A percentile compares a stretch with the other conserved stretches of the same genome.
phyloP scores from a whole-genome alignment of 2,113 vertebrate species.

The Colaptes auratus region DNA sequence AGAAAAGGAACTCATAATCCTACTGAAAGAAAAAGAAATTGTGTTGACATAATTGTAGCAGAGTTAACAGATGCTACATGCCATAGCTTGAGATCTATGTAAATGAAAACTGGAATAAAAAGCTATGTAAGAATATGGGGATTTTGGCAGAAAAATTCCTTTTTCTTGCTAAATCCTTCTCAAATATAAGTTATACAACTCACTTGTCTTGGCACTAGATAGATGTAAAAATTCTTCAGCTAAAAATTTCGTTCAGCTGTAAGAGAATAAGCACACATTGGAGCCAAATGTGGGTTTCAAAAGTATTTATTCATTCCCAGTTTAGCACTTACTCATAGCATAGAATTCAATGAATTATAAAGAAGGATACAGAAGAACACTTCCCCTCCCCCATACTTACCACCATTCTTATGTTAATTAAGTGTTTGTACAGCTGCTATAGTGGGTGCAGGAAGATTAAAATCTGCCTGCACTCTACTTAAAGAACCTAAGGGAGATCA shows the following conservation, averaged over 20 bases:
- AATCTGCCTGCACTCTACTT: slow-evolving; percentile 60
- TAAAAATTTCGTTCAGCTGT: slow-evolving; percentile 44
- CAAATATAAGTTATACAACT: slow-evolving; percentile 3
- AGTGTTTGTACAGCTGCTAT: slow-evolving; percentile 66
- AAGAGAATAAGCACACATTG: slow-evolving; percentile 2
- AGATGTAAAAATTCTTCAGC: slow-evolving; percentile 47
- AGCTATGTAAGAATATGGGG: background rate
- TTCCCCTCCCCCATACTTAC: background rate
- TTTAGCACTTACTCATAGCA: slow-evolving; percentile 59
- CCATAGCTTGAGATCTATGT: background rate
- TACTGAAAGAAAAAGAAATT: background rate
- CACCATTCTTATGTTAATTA: slow-evolving; percentile 71
- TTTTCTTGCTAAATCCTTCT: slow-evolving; percentile 45
- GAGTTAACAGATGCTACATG: slow-evolving; percentile 27
- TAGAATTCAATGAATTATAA: slow-evolving; percentile 57
- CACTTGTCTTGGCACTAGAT: slow-evolving; percentile 10
- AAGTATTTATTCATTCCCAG: slow-evolving; percentile 52
- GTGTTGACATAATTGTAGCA: background rate
- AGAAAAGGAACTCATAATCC: slow-evolving; percentile 35
- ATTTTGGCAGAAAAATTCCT: background rate
- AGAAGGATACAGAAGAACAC: slow-evolving; percentile 1
- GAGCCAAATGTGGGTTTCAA: slow-evolving; percentile 52
- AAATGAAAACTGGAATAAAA: slow-evolving; percentile 3
- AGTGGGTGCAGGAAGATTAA: slow-evolving; percentile 58
- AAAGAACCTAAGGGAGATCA: slow-evolving; percentile 60